Percentiles rank a stretch among this genome's conserved stretches.
Conservation (phyloP, 1,140 invertebrate species). For the Sesamia nonagrioides region DNA sequence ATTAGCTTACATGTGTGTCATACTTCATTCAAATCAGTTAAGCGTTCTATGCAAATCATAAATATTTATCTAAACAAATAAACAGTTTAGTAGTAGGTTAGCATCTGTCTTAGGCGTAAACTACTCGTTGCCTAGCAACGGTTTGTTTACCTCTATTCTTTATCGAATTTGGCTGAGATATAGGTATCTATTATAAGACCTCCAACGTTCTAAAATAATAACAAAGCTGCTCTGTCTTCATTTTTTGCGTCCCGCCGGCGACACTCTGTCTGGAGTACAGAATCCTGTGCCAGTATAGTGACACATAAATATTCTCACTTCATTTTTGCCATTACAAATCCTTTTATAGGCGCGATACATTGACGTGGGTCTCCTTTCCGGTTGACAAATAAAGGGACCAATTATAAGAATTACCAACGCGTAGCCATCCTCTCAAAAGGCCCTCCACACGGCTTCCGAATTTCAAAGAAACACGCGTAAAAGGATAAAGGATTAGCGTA, state of each 20-base stretch:
- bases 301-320: slow-evolving; percentile 60
- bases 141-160: too few species aligned
- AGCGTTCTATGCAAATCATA: too few species aligned
- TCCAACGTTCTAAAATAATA: slow-evolving; percentile 50
- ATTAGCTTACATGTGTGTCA: too few species aligned
- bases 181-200: slow-evolving; percentile 13
- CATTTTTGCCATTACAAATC: slow-evolving; percentile 76
- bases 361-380: slow-evolving; percentile 82
- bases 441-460: slow-evolving; percentile 76
- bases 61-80: too few species aligned
- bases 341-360: slow-evolving; percentile 73
- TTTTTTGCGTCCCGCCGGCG: slow-evolving; percentile 60
- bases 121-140: too few species aligned
- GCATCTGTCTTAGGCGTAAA: too few species aligned
- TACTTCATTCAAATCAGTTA: too few species aligned
- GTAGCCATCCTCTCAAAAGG: slow-evolving; percentile 63
- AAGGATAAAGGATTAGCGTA: slow-evolving; percentile 75
- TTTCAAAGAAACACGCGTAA: slow-evolving; percentile 76
- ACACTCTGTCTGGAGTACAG: slow-evolving; percentile 74
- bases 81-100: too few species aligned
- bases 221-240: slow-evolving; percentile 19
- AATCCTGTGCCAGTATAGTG: slow-evolving; percentile 55
- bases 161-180: too few species aligned
- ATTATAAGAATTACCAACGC: slow-evolving; percentile 79
- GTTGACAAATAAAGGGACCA: slow-evolving; percentile 76